phyloP scores from a whole-genome alignment of 1,140 invertebrate species.

The Drosophila parabipectinata region DNA sequence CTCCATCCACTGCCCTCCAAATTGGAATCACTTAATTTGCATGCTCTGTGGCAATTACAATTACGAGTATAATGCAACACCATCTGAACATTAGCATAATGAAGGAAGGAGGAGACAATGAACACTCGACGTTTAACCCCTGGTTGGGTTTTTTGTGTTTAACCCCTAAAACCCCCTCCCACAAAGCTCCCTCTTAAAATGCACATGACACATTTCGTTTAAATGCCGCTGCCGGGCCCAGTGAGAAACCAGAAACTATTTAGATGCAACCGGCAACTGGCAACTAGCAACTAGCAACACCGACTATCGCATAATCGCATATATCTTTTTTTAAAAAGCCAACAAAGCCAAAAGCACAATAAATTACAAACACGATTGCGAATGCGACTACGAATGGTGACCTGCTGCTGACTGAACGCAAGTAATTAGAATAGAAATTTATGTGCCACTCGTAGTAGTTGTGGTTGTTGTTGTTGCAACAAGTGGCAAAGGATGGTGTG shows the following conservation, averaged over 20 bases:
- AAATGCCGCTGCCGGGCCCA: not conserved
- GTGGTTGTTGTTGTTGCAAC: conserved; percentile 68
- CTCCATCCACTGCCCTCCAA: not conserved
- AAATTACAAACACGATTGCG: conserved; percentile 54
- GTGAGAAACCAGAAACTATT: conserved; percentile 14
- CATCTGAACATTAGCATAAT: conserved; percentile 61
- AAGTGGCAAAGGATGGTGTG: conserved; percentile 23
- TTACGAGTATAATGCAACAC: conserved; percentile 51
- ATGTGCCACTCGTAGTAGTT: conserved; percentile 53
- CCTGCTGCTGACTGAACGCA: conserved; percentile 69
- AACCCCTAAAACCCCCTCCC: not conserved
- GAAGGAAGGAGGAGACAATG: conserved; percentile 41
- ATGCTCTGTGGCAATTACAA: conserved; percentile 59
- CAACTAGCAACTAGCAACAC: conserved; percentile 4
- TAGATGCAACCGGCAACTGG: conserved; percentile 30
- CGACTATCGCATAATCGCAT: conserved; percentile 45
- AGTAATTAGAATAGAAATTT: conserved; percentile 79
- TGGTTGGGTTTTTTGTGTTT: conserved; percentile 7
- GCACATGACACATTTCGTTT: conserved; percentile 55
- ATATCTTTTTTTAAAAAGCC: conserved; percentile 62
- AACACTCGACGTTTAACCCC: conserved; percentile 34
- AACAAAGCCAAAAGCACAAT: conserved; percentile 56
- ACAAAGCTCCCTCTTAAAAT: no score
- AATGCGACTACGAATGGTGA: conserved; percentile 37
- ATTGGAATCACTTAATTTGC: conserved; percentile 64